Evolutionary conservation across 1,140 invertebrate genomes (phyloP).

Genomic region (Agrypnia vestita): DNA sequence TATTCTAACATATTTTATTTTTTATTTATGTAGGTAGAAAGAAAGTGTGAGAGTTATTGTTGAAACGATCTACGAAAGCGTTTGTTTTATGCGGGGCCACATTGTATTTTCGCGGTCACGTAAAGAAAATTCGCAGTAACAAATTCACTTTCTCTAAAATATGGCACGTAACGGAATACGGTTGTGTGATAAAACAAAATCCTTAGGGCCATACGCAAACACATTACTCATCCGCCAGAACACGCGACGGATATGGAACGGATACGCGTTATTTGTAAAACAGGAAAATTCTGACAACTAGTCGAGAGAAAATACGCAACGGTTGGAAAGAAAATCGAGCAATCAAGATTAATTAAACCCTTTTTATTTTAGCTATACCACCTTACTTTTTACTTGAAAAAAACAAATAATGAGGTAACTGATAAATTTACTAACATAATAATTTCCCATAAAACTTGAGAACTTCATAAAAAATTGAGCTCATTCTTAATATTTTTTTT

Average conservation of each 20-base stretch:
- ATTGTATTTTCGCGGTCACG: slow-evolving; percentile 13
- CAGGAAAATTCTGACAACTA: not conserved
- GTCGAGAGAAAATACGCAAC: not conserved
- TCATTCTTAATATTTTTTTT: too few species aligned
- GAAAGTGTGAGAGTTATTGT: not conserved
- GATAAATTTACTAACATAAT: too few species aligned
- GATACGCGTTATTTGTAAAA: not conserved
- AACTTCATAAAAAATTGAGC: too few species aligned
- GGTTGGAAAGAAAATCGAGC: too few species aligned
- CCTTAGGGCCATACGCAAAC: slow-evolving; percentile 50
- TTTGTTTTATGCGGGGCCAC: not conserved
- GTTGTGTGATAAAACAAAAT: slow-evolving; percentile 49
- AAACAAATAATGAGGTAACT: too few species aligned
- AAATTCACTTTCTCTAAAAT: slow-evolving; percentile 55
- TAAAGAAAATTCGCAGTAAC: slow-evolving; percentile 44
- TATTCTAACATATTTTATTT: not conserved
- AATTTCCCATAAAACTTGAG: too few species aligned
- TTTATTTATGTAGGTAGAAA: not conserved
- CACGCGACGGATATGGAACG: not conserved
- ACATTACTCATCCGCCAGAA: slow-evolving; percentile 47
- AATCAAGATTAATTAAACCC: too few species aligned
- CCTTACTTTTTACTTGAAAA: too few species aligned
- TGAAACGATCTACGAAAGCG: not conserved
- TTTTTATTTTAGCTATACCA: too few species aligned
- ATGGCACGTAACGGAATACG: slow-evolving; percentile 47